Conservation (phyloP, 2,797 vertebrate species). For the Pelodytes ibericus region DNA sequence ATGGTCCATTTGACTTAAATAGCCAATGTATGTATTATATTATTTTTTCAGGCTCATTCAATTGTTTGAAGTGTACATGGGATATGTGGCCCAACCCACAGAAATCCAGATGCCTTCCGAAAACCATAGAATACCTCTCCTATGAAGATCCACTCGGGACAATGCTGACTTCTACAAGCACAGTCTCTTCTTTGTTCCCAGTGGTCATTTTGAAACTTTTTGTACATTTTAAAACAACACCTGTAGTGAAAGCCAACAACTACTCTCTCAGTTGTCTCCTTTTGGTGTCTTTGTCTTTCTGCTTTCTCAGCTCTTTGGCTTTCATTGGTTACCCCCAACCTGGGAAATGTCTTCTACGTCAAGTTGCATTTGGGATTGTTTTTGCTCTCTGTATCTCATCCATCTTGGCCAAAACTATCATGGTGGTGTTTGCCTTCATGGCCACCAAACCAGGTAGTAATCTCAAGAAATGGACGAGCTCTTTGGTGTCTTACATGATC, state of each 20-base stretch:
- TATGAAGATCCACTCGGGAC: conserved; percentile 16
- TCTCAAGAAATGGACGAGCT: not conserved
- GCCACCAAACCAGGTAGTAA: conserved; percentile 1
- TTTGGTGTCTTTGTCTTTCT: conserved; percentile 17
- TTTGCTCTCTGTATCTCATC: too few species aligned
- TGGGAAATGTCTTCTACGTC: conserved; percentile 18
- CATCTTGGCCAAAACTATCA: too few species aligned
- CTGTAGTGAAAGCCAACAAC: too few species aligned
- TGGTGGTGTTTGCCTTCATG: conserved; percentile 33
- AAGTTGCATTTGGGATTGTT: conserved; percentile 20
- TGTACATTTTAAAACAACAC: too few species aligned
- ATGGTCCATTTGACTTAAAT: too few species aligned
- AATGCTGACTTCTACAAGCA: not conserved
- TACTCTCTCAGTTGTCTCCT: conserved; percentile 27
- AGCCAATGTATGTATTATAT: not conserved
- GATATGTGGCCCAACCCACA: conserved; percentile 24
- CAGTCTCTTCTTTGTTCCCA: not conserved
- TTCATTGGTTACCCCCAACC: conserved; percentile 16
- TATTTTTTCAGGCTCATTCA: conserved; percentile 10
- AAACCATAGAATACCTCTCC: conserved; percentile 9
- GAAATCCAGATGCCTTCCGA: conserved; percentile 6
- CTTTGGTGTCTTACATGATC: not conserved
- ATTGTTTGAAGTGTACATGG: conserved; percentile 18
- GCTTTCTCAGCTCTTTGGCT: conserved; percentile 21
- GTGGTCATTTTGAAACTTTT: conserved; percentile 3